These are phyloP conservation scores for Cyprinodon brontotheroides DNA, from an alignment of 2,113 vertebrate genomes.

Conservation along the genomic window DNA sequence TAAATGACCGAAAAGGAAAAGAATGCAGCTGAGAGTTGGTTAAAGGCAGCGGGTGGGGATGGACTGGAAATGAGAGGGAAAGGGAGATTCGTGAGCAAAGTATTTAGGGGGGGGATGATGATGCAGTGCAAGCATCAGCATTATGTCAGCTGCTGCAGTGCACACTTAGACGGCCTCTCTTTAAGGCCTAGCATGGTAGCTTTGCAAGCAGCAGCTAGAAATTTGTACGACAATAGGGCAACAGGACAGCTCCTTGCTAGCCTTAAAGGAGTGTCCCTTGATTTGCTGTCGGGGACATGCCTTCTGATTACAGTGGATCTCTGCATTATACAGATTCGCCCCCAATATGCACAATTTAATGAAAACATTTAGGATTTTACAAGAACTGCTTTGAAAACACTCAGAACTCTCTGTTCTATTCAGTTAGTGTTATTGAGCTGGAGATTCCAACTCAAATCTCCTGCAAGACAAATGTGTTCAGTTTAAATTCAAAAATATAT, in stretches of 20 bases:
- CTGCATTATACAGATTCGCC: neutral
- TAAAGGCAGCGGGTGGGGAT: constrained; percentile 22
- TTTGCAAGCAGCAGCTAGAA: constrained; percentile 15
- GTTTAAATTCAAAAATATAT: neutral
- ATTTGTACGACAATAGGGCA: neutral
- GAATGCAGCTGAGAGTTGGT: neutral
- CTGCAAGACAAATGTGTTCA: neutral
- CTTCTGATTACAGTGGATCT: neutral
- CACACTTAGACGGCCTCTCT: constrained; percentile 52
- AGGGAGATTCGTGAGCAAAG: neutral
- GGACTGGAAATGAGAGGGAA: constrained; percentile 38
- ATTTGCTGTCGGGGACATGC: neutral
- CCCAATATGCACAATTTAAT: neutral
- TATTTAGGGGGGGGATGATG: constrained; percentile 9
- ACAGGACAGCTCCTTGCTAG: neutral
- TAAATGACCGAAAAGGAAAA: neutral
- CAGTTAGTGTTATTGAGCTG: too few species aligned
- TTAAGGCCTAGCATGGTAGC: constrained; percentile 26
- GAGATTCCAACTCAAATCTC: too few species aligned
- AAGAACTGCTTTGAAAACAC: neutral
- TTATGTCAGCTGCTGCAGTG: constrained; percentile 50
- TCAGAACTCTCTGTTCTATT: too few species aligned
- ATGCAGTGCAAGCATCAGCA: constrained; percentile 53
- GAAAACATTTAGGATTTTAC: neutral
- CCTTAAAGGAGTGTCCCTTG: neutral